A percentile compares a stretch with the other conserved stretches of the same genome.
These are phyloP conservation scores for Bellardia pandia DNA, from an alignment of 2,888 invertebrate species.

Conservation along the genomic window DNA sequence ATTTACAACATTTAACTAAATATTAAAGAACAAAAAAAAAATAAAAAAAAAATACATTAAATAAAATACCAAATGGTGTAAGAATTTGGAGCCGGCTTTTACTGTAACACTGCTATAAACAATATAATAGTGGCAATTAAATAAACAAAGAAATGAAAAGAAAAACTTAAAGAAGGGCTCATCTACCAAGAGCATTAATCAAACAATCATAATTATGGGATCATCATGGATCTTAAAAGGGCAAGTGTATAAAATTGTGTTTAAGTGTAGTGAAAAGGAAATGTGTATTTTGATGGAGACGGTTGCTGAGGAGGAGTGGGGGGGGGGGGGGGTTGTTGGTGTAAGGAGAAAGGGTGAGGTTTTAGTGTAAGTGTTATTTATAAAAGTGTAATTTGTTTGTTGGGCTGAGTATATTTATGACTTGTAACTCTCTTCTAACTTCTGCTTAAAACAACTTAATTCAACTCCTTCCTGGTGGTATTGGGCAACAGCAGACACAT, in stretches of 20 bases:
- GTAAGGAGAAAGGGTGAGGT: neutral
- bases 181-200: constrained; percentile 22
- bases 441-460: constrained; percentile 75
- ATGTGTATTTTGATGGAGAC: neutral
- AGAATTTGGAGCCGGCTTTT: constrained; percentile 70
- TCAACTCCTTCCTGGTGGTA: constrained; percentile 91
- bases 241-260: neutral
- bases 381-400: neutral
- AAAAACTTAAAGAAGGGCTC: constrained; percentile 14
- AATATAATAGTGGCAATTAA: constrained; percentile 51
- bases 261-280: neutral
- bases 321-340: neutral
- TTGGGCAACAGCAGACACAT: constrained; percentile 95
- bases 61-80: constrained; percentile 69
- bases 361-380: constrained; percentile 5
- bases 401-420: constrained; percentile 39
- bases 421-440: neutral
- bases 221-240: neutral
- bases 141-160: neutral
- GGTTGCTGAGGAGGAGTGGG: neutral
- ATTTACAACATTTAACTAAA: constrained; percentile 73
- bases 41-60: constrained; percentile 52
- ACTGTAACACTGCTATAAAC: neutral
- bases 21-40: constrained; percentile 60
- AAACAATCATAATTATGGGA: neutral